A percentile compares a stretch with the other conserved stretches of the same genome.
Conservation (phyloP, 2,797 vertebrate species). For the Parauchenoglanis ngamensis region DNA sequence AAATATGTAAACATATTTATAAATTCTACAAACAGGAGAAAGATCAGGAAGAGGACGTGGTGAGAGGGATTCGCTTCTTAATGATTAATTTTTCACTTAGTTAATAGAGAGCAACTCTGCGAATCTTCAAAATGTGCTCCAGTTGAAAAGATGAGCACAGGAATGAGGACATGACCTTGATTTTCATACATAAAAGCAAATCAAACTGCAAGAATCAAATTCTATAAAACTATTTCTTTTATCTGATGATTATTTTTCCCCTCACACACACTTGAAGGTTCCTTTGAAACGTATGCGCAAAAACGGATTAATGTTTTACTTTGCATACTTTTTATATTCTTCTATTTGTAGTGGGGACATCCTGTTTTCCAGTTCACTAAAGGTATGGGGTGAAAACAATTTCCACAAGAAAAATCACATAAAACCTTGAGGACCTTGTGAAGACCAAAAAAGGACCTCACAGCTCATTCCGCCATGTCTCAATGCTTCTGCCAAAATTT, state of each 20-base stretch:
- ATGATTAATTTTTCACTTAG: background rate
- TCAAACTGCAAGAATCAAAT: background rate
- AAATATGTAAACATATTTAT: background rate
- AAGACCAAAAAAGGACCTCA: background rate
- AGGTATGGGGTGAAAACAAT: background rate
- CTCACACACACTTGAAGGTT: background rate
- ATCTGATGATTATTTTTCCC: background rate
- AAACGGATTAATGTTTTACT: background rate
- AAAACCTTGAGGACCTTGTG: background rate
- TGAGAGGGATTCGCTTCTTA: background rate
- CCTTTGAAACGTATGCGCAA: background rate
- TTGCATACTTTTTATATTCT: background rate
- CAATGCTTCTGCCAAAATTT: background rate
- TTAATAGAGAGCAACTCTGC: background rate
- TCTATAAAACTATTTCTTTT: background rate
- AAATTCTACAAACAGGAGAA: background rate
- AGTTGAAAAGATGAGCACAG: background rate
- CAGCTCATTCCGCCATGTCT: background rate
- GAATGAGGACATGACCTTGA: conserved; percentile 1
- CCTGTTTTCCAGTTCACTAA: background rate
- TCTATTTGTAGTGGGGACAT: background rate
- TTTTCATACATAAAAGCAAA: background rate
- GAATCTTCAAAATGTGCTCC: background rate
- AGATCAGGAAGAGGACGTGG: background rate
- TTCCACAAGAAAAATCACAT: background rate